A percentile compares a stretch with the other conserved stretches of the same genome.
Conservation (phyloP, 2,797 vertebrate species). For the Gadopsis bispinosus region DNA sequence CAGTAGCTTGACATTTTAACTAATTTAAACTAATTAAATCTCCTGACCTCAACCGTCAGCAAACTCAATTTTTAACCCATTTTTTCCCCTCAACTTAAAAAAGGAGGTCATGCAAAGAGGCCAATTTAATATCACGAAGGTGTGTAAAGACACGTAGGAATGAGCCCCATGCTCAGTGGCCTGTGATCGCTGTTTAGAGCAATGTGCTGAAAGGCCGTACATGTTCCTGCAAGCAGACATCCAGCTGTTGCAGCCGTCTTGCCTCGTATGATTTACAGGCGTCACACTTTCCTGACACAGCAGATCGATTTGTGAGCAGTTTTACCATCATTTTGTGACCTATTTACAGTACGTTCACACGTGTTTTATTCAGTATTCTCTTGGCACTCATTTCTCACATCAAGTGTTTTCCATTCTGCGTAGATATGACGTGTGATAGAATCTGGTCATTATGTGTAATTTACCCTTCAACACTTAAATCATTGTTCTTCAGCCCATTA, state of each 20-base stretch:
- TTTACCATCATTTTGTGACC: conserved; percentile 41
- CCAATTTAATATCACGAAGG: conserved; percentile 4
- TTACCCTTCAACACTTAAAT: conserved; percentile 19
- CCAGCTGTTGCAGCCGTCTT: conserved; percentile 32
- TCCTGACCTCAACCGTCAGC: not conserved
- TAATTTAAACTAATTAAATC: not conserved
- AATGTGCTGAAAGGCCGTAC: conserved; percentile 20
- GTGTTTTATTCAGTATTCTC: not conserved
- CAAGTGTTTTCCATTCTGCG: conserved; percentile 10
- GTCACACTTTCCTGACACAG: conserved; percentile 42
- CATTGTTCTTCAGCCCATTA: conserved; percentile 28
- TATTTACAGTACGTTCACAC: conserved; percentile 23
- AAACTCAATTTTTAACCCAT: not conserved
- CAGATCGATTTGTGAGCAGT: conserved; percentile 22
- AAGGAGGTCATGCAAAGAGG: not conserved
- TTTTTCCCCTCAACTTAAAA: conserved; percentile 1
- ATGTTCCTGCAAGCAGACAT: conserved; percentile 31
- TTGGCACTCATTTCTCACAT: not conserved
- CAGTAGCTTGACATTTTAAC: not conserved
- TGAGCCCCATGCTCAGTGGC: not conserved
- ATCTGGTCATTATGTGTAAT: conserved; percentile 37
- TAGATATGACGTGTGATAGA: conserved; percentile 10
- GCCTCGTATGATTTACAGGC: conserved; percentile 33
- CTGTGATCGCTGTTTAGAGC: conserved; percentile 22
- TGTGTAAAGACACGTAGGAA: conserved; percentile 24